Conservation (phyloP, 2,113 vertebrate species). For the Daphoenositta chrysoptera region DNA sequence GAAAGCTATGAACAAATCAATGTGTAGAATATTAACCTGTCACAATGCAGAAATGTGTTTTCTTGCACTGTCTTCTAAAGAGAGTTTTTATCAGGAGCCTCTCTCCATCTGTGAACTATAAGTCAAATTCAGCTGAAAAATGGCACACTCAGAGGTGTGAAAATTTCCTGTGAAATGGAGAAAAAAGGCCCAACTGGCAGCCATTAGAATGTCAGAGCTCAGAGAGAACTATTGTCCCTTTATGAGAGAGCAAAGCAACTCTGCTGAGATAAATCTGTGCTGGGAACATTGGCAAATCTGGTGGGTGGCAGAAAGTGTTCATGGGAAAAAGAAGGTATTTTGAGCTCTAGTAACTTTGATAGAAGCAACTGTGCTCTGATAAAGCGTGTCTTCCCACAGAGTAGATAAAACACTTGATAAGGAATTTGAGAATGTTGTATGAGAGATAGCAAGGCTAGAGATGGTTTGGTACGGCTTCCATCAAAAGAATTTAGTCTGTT, state of each 20-base stretch:
- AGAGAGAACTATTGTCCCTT: conserved; percentile 35
- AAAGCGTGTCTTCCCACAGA: neutral
- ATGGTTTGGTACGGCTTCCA: neutral
- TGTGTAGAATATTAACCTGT: conserved; percentile 46
- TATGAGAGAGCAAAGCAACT: neutral
- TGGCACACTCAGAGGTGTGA: neutral
- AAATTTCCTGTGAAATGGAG: conserved; percentile 40
- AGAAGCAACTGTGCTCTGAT: neutral
- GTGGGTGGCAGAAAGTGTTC: neutral
- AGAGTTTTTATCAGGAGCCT: conserved; percentile 22
- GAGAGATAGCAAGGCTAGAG: neutral
- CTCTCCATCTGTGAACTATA: neutral
- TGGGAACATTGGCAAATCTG: neutral
- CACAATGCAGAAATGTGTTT: conserved; percentile 46
- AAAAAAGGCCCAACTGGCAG: conserved; percentile 8
- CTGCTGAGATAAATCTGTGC: conserved; percentile 18
- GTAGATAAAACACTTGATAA: neutral
- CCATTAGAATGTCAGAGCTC: conserved; percentile 31
- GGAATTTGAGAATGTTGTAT: neutral
- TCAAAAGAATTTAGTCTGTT: neutral
- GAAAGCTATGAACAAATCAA: conserved; percentile 44
- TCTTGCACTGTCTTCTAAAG: conserved; percentile 35
- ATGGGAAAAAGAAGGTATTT: neutral
- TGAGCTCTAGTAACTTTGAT: neutral
- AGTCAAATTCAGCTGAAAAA: conserved; percentile 55